These are phyloP conservation scores for Pedicia rivosa DNA, from an alignment of 2,888 invertebrate species.

Conservation along the genomic window DNA sequence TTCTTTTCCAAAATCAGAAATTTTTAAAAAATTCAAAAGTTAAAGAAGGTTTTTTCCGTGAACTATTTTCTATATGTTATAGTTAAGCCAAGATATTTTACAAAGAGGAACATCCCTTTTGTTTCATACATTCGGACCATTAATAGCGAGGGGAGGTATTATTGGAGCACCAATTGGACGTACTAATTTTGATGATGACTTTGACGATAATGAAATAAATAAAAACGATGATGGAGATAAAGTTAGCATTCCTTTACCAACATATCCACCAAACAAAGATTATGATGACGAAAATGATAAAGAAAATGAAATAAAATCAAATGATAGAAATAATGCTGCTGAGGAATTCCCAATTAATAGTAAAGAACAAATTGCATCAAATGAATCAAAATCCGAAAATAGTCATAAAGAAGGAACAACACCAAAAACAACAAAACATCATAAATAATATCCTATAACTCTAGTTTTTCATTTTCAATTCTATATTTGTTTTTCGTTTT, in stretches of 20 bases:
- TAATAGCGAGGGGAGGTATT: conserved; percentile 24
- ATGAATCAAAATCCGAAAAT: conserved; percentile 1
- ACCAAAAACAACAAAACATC: no score
- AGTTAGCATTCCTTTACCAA: conserved; percentile 47
- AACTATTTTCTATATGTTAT: no score
- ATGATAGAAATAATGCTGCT: neutral
- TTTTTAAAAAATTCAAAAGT: no score
- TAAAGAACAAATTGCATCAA: neutral
- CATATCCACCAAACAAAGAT: conserved; percentile 50
- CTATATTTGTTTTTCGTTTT: no score
- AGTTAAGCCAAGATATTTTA: no score
- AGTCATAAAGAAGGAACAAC: neutral
- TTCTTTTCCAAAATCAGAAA: no score
- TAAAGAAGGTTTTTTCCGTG: conserved; percentile 40
- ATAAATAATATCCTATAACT: no score
- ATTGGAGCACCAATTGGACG: conserved; percentile 27
- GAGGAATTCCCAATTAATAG: no score
- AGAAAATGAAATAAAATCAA: conserved; percentile 13
- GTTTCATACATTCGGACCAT: conserved; percentile 3
- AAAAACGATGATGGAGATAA: conserved; percentile 32
- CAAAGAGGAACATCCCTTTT: no score
- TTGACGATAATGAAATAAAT: conserved; percentile 33
- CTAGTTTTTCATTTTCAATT: no score
- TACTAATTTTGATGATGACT: conserved; percentile 35
- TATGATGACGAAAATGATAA: conserved; percentile 39